These are phyloP conservation scores for Poecilia latipinna DNA, from an alignment of 2,113 vertebrate genomes.

Conservation along the genomic window DNA sequence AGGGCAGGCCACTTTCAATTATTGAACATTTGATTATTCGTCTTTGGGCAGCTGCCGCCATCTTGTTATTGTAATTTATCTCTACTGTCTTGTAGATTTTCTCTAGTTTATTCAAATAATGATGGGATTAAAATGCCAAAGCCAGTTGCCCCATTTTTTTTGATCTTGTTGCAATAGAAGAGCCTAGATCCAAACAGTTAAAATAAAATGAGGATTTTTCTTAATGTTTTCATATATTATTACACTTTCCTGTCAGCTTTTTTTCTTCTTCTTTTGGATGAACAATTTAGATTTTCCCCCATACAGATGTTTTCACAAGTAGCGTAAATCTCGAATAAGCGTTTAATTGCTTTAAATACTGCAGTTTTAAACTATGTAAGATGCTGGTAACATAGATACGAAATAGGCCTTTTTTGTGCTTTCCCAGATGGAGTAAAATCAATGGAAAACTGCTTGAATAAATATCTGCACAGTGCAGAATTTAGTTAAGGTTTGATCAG, in stretches of 20 bases:
- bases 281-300: not conserved
- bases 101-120: not conserved
- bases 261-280: no score
- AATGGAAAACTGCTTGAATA: not conserved
- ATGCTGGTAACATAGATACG: not conserved
- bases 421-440: not conserved
- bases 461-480: not conserved
- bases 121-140: not conserved
- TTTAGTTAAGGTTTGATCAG: not conserved
- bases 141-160: not conserved
- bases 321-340: not conserved
- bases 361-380: not conserved
- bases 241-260: not conserved
- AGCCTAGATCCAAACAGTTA: not conserved
- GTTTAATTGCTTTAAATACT: not conserved
- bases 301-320: not conserved
- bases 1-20: conserved; percentile 18
- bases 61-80: conserved; percentile 21
- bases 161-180: not conserved
- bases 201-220: not conserved
- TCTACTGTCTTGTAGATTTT: conserved; percentile 15
- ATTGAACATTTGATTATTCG: conserved; percentile 28
- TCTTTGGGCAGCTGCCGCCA: conserved; percentile 8
- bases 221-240: not conserved
- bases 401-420: not conserved